Evolutionary conservation across 1,140 invertebrate genomes (phyloP).

Genomic region (Hermetia illucens): DNA sequence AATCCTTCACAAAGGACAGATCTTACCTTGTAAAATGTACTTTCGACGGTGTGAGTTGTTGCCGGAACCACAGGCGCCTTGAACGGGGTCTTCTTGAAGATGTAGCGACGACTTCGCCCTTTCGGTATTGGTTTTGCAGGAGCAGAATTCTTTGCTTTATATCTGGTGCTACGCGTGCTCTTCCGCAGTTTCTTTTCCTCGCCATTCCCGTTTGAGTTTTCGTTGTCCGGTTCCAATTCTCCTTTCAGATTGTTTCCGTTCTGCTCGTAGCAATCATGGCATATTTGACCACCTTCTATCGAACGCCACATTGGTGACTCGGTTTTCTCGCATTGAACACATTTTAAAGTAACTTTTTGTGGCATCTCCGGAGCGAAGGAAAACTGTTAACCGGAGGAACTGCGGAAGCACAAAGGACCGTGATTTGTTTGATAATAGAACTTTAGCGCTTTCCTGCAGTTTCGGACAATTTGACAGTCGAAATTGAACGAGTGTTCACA

Average conservation of each 20-base stretch:
- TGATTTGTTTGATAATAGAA: no score
- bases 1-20: slow-evolving; percentile 38
- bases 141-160: slow-evolving; percentile 31
- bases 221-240: slow-evolving; percentile 18
- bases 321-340: slow-evolving; percentile 8
- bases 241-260: slow-evolving; percentile 8
- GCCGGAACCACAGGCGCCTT: slow-evolving; percentile 68
- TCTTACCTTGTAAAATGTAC: slow-evolving; percentile 65
- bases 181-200: slow-evolving; percentile 31
- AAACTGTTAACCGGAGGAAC: no score
- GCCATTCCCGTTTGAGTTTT: slow-evolving; percentile 18
- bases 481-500: no score
- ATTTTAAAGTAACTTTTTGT: slow-evolving; percentile 5
- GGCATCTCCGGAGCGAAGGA: no score
- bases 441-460: no score
- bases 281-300: slow-evolving; percentile 7
- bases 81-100: slow-evolving; percentile 68
- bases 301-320: slow-evolving; percentile 8
- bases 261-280: slow-evolving; percentile 6
- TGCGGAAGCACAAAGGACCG: no score
- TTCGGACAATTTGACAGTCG: no score
- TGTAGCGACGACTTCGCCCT: slow-evolving; percentile 55
- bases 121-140: slow-evolving; percentile 36
- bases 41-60: slow-evolving; percentile 64
- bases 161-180: slow-evolving; percentile 39